phyloP scores from a whole-genome alignment of 1,140 invertebrate genomes.

The Dinoponera quadriceps region DNA sequence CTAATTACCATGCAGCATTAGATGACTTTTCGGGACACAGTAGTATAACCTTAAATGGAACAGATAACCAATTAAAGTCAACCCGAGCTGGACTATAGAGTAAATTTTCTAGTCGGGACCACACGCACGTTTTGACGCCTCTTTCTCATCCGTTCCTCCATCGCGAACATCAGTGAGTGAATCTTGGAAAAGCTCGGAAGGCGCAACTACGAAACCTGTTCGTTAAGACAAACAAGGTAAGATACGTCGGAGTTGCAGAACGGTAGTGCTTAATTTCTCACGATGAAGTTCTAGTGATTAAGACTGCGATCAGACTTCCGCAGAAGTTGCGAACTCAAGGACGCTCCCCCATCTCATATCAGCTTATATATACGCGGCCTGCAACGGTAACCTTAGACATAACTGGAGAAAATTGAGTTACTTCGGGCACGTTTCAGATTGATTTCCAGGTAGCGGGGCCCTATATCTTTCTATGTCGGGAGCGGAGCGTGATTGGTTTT shows the following conservation, averaged over 20 bases:
- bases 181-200: slow-evolving; percentile 41
- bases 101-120: no score
- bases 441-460: slow-evolving; percentile 74
- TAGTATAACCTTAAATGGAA: no score
- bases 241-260: slow-evolving; percentile 57
- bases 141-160: background rate
- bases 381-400: slow-evolving; percentile 53
- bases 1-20: no score
- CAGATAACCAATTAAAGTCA: no score
- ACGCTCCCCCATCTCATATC: slow-evolving; percentile 41
- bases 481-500: slow-evolving; percentile 80
- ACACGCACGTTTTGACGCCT: slow-evolving; percentile 14
- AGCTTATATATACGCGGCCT: slow-evolving; percentile 12
- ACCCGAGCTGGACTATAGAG: no score
- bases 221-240: slow-evolving; percentile 59
- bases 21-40: no score
- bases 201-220: slow-evolving; percentile 48
- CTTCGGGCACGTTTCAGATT: slow-evolving; percentile 78
- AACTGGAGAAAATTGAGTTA: slow-evolving; percentile 77
- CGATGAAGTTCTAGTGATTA: slow-evolving; percentile 50
- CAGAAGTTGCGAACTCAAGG: slow-evolving; percentile 23
- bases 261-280: slow-evolving; percentile 59
- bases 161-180: slow-evolving; percentile 43
- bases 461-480: slow-evolving; percentile 69
- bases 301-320: slow-evolving; percentile 40